Base-by-base conservation (phyloP, 2,113 vertebrate species). In the Actenoides lindsayi region DNA sequence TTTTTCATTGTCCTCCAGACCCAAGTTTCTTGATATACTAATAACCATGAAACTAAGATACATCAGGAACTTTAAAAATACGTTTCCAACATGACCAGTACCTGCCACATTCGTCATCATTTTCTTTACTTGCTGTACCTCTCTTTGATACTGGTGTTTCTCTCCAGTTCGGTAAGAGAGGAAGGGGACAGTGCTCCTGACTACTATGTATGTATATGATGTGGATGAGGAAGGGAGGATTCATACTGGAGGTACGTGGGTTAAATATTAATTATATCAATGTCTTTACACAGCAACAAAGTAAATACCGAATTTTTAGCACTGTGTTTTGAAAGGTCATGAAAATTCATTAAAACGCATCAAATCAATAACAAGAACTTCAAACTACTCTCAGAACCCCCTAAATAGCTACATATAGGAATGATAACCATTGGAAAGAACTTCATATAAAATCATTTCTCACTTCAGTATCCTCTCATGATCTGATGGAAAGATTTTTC, bases 291-390 rank as follows among this genome's bases (percentile, higher is more conserved):
- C 13, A 76, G 54, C 35, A 84, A 81, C 65, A 90, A 91, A 86
- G 68, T 93, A 96, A 92, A 91, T 44, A 76, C 0, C 80, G 28
- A 85, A 53, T 79, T 93, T 93, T 90, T 96, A 91, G 83, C 93
- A 96, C 81, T 94, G 87, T 89, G 70, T 94, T 97, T 97, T 97
- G 94, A 98, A 98, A 96, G 75, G 64, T 94, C 96, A 96, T 95
- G 96, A 97, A 97, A 97, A 97, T 94, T 78, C 92, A 96, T 94
- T 97, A 94, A 97, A 97, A 97, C 23, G n/a, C 93, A 94, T 71
- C 94, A 97, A 97, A 96, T 95, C 91, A 96, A 97, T 98, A 96
- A 84, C 20, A 96, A 93, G 83, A 80, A 74, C 84, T 89, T 69
- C 86, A 93, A 79, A 95, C 69, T 91, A 87, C 94, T 83, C 94